Evolutionary conservation across 2,113 vertebrate species (phyloP).

Genomic region (Oryzias melastigma): DNA sequence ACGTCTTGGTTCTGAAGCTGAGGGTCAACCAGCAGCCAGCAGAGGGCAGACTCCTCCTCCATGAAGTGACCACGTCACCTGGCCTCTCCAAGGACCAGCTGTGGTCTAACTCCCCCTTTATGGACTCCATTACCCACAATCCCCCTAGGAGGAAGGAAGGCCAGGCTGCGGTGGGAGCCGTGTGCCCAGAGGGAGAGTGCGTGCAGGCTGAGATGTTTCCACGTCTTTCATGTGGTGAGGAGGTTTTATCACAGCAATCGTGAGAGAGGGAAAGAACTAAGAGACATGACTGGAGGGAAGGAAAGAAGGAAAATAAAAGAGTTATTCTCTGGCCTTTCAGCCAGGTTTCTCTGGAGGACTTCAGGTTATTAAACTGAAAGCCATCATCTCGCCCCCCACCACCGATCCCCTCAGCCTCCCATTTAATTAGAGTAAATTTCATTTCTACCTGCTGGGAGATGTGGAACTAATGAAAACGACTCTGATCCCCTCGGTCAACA

Average conservation of each 20-base stretch:
- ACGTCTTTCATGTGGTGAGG: slow-evolving; percentile 36
- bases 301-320: background rate
- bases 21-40: slow-evolving; percentile 18
- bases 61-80: background rate
- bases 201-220: slow-evolving; percentile 15
- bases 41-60: slow-evolving; percentile 13
- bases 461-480: slow-evolving; percentile 7
- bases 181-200: slow-evolving; percentile 7
- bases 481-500: background rate
- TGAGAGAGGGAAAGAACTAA: background rate
- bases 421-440: slow-evolving; percentile 15
- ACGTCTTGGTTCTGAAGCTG: slow-evolving; percentile 1
- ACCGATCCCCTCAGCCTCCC: background rate
- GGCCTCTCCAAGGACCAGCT: background rate
- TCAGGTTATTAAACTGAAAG: slow-evolving; percentile 25
- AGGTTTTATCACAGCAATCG: slow-evolving; percentile 32
- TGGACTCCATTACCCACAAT: slow-evolving; percentile 49
- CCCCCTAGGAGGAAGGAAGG: slow-evolving; percentile 36
- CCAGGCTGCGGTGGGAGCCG: background rate
- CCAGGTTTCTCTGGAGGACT: slow-evolving; percentile 9
- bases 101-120: slow-evolving; percentile 26
- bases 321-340: slow-evolving; percentile 4
- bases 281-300: background rate
- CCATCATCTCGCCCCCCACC: slow-evolving; percentile 1
- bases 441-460: slow-evolving; percentile 29